Percentiles rank a stretch among this genome's conserved stretches.
phyloP scores from a whole-genome alignment of 2,888 invertebrate species.

The Oasisia sp. region DNA sequence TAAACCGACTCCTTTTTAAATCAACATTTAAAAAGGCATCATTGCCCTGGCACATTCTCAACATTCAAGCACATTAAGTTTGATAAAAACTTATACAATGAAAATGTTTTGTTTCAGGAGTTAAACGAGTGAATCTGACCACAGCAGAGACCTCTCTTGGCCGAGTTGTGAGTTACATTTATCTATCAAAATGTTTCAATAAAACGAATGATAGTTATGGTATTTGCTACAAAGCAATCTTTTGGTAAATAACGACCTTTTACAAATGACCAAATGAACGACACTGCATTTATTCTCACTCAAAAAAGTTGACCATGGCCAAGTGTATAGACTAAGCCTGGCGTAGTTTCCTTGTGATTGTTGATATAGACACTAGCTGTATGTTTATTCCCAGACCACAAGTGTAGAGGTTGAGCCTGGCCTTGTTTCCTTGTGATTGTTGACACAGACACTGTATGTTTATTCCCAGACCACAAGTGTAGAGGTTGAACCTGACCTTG shows the following conservation, averaged over 20 bases:
- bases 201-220: background rate
- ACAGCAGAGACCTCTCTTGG: constrained; percentile 59
- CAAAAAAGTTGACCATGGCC: too few species aligned
- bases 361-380: too few species aligned
- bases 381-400: too few species aligned
- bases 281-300: too few species aligned
- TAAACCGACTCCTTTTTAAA: background rate
- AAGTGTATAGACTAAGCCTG: too few species aligned
- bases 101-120: constrained; percentile 40
- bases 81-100: background rate
- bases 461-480: too few species aligned
- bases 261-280: background rate
- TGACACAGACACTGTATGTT: too few species aligned
- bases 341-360: too few species aligned
- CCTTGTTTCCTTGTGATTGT: too few species aligned
- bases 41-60: background rate
- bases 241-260: background rate
- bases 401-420: too few species aligned
- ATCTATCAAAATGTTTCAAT: background rate
- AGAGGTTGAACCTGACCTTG: too few species aligned
- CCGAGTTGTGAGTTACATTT: constrained; percentile 51
- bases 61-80: background rate
- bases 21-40: background rate
- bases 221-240: background rate
- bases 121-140: constrained; percentile 54